Evolutionary conservation across 1,140 invertebrate species (phyloP), one percentile per base, ranked within the genome.

Genomic region (Rhizoglyphus robini): DNA sequence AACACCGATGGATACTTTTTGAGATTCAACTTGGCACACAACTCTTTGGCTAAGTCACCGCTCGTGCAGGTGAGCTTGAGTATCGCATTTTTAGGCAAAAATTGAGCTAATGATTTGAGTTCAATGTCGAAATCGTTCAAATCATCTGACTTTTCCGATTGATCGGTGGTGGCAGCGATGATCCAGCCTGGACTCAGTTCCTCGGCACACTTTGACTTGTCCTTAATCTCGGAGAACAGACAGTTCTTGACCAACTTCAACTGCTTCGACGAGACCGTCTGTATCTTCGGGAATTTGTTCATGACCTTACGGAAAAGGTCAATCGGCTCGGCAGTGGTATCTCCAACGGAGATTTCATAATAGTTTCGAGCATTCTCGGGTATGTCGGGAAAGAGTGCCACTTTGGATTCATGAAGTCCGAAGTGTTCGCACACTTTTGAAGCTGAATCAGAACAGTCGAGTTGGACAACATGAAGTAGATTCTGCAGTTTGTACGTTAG

Each of bases 1-100:
- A 82, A 80, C 79, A 86, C 86, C 34, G 80, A 76, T 13, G 86
- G 87, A 75, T 84, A 85, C 67, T 83, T 83, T 49, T 70, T 67
- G 51, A 78, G 69, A 67, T 79, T 73, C 15, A 81, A 71, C 32
- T 78, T 73, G 5, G 74, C 73, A 72, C 86, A 88, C 3, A 82
- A 68, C 2, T 73, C 20, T 27, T 25, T 32, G 23, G 20, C 23
- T 54, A 23, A 68, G 1, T 74, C 65, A 68, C 79, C 77, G 70
- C 74, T 74, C 1, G 76, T 77, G 73, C 86, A 88, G 73, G 86
- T 80, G 18, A 86, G 76, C 72, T 82, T 51, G 77, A 80, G 81
- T 67, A 86, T 76, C 66, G 81, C 80, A 54, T 85, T 77, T 66
- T 77, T 72, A 11, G 77, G 75, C 4, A 86, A 74, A 69, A 83